phyloP scores from a whole-genome alignment of 1,140 invertebrate genomes.

The Drosophila hydei region DNA sequence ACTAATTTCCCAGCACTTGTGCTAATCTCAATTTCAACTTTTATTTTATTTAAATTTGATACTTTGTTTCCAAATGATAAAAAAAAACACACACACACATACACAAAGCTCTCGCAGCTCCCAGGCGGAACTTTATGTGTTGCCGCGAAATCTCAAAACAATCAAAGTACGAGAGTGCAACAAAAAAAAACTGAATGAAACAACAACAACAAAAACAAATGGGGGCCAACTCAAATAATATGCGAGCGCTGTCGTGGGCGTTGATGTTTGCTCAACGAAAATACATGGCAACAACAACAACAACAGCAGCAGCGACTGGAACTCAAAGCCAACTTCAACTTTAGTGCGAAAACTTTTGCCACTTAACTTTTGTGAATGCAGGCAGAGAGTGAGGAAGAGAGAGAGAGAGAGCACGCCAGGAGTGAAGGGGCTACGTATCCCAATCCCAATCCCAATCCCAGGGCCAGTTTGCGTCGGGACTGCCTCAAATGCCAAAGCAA shows the following conservation, averaged over 20 bases:
- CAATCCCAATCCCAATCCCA: slow-evolving; percentile 44
- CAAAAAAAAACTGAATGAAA: slow-evolving; percentile 28
- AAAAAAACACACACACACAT: slow-evolving; percentile 9
- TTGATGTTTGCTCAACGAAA: slow-evolving; percentile 77
- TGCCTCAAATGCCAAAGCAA: slow-evolving; percentile 67
- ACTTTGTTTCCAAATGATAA: slow-evolving; percentile 62
- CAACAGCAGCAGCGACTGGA: slow-evolving; percentile 15
- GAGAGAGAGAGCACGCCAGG: background rate
- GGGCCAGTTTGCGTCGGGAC: slow-evolving; percentile 32
- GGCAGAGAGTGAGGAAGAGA: background rate
- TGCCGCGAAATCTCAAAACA: slow-evolving; percentile 80
- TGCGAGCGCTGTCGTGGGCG: slow-evolving; percentile 61
- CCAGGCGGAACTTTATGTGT: slow-evolving; percentile 69
- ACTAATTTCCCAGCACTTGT: slow-evolving; percentile 69
- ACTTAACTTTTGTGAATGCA: slow-evolving; percentile 78
- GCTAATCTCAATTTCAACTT: slow-evolving; percentile 77
- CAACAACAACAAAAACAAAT: slow-evolving; percentile 46
- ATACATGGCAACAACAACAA: slow-evolving; percentile 52
- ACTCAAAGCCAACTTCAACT: slow-evolving; percentile 64
- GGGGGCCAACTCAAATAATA: slow-evolving; percentile 58
- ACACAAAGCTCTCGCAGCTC: slow-evolving; percentile 21
- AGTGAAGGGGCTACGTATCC: slow-evolving; percentile 1
- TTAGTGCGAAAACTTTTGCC: slow-evolving; percentile 81
- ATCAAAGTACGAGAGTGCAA: slow-evolving; percentile 67
- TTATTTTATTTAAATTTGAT: slow-evolving; percentile 80